Percentiles rank a stretch among this genome's conserved stretches.
phyloP scores from a whole-genome alignment of 2,888 invertebrate genomes.

The Philhelius pedissequus region DNA sequence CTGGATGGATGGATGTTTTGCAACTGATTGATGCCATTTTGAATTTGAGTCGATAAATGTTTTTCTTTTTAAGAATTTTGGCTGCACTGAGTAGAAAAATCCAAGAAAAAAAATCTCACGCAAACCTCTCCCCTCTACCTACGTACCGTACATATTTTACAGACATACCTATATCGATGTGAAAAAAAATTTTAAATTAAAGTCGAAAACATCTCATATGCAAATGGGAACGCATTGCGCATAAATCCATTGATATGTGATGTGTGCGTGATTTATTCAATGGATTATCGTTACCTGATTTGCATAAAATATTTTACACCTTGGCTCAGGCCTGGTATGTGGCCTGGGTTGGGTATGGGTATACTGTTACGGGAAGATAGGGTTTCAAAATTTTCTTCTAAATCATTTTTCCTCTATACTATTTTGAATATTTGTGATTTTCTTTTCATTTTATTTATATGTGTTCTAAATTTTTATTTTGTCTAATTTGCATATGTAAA shows the following conservation, averaged over 20 bases:
- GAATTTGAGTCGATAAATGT: background rate
- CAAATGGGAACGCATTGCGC: constrained; percentile 54
- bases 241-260: constrained; percentile 61
- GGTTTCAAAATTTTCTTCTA: background rate
- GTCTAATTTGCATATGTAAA: constrained; percentile 50
- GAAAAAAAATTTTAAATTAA: constrained; percentile 20
- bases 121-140: background rate
- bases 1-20: background rate
- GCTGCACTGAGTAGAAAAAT: background rate
- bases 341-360: background rate
- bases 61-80: too few species aligned
- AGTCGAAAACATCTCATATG: constrained; percentile 41
- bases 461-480: background rate
- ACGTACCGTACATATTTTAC: background rate
- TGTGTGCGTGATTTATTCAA: constrained; percentile 65
- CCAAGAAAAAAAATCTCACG: constrained; percentile 25
- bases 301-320: constrained; percentile 66
- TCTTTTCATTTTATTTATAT: too few species aligned
- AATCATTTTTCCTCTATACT: background rate
- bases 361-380: too few species aligned
- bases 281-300: constrained; percentile 59
- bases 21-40: constrained; percentile 60
- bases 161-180: background rate
- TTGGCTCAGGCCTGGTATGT: constrained; percentile 3
- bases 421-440: constrained; percentile 20